Evolutionary conservation across 2,888 invertebrate genomes (phyloP).

Genomic region (Esperia sulphurella): DNA sequence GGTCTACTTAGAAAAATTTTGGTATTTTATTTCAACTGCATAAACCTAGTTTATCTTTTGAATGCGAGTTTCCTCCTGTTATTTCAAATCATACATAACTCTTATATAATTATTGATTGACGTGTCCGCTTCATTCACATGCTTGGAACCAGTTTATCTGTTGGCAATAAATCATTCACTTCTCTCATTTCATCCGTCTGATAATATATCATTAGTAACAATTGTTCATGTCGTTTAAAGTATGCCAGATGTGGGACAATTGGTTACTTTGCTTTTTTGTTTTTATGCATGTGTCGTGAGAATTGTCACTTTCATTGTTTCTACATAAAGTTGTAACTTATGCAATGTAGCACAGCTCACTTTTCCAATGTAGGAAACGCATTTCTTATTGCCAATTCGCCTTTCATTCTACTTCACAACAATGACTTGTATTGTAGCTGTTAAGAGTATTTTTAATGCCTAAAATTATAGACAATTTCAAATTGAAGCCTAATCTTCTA

Average conservation of each 20-base stretch:
- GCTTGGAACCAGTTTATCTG: neutral
- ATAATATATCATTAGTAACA: neutral
- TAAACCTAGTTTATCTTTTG: neutral
- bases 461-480: no score
- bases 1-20: neutral
- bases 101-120: neutral
- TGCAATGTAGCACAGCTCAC: neutral
- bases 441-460: no score
- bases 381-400: neutral
- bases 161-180: neutral
- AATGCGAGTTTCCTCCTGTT: neutral
- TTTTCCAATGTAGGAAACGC: neutral
- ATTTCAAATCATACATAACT: no score
- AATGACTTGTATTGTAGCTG: no score
- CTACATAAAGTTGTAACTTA: neutral
- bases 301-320: slow-evolving; percentile 3
- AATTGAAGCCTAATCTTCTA: no score
- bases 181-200: neutral
- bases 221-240: neutral
- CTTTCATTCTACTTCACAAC: no score
- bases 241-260: slow-evolving; percentile 2
- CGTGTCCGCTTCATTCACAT: neutral
- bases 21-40: neutral
- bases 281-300: slow-evolving; percentile 4
- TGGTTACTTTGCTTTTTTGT: neutral